Evolutionary conservation across 1,140 invertebrate species (phyloP), one percentile per base, ranked within the genome.

Genomic region (Papilio helenus): DNA sequence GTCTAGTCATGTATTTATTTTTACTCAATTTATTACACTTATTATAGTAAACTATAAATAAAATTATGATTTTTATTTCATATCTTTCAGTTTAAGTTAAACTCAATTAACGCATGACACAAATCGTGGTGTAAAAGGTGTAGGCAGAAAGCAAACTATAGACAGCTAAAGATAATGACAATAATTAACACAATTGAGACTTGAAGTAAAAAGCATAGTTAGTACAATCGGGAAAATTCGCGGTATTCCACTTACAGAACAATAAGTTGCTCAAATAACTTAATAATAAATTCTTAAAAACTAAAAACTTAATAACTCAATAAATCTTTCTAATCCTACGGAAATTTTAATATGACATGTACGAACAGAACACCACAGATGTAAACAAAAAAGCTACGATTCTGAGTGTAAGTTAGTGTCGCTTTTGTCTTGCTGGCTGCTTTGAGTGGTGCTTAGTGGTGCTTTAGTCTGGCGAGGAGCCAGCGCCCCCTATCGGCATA

Each of bases 21-120:
- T 90, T 88, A 92, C 87, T 90, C 86, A 82, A 90, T 93, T 93
- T 93, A 90, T 91, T 87, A 92, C 90, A 93, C 88, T 92, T 90
- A 92, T 88, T 88, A 88, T 84, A 88, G 89, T 92, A 91, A 92
- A 90, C 76, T 86, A 81, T 83, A 84, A 81, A 71, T 68, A 5
- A 34, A 29, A 10, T 3, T 34, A 18, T 14, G 61, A 68, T 9
- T 68, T 68, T 68, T 34, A 68, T 68, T 68, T 68, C 61, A 26
- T 10, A 61, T n/a, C 51, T 55, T n/a, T 9, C 20, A 51, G 3
- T 7, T 51, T 51, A 55, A 55, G 44, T 49, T 14, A 46, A 20
- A 55, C 8, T 20, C 7, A 20, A 55, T 20, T 55, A 20, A 20
- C 18, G 4, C 4, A 49, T 49, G 3, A 49, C 46, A 49, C 46